These are phyloP conservation scores for Macrochelys suwanniensis DNA, from an alignment of 2,797 vertebrate genomes.

Conservation along the genomic window DNA sequence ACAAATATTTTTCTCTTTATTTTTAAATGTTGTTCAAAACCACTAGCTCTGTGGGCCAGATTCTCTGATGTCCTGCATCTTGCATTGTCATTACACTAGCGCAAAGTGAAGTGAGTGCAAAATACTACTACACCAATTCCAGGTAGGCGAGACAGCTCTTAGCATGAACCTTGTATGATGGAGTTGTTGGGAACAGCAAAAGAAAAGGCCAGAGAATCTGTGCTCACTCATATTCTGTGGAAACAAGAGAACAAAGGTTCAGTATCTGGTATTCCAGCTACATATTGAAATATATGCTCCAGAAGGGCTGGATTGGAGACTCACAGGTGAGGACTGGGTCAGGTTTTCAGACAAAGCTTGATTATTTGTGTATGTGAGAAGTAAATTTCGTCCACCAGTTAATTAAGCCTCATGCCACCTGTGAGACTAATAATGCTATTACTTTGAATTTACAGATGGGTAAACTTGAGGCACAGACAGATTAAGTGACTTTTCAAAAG, in stretches of 20 bases:
- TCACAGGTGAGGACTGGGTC: neutral
- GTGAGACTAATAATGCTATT: neutral
- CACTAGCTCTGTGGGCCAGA: neutral
- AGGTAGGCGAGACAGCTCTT: neutral
- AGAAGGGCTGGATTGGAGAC: neutral
- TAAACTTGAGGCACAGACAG: neutral
- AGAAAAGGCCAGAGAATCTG: neutral
- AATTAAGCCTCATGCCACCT: neutral
- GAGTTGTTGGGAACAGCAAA: neutral
- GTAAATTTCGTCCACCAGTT: neutral
- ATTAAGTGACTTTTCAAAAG: neutral
- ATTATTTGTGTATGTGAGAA: neutral
- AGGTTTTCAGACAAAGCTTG: neutral
- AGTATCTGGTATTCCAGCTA: neutral
- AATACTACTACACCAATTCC: neutral
- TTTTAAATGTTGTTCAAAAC: neutral
- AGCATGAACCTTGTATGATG: neutral
- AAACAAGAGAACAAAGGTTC: neutral
- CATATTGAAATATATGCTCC: conserved; percentile 6
- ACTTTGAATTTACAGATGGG: neutral
- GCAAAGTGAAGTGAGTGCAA: neutral
- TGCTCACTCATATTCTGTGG: neutral
- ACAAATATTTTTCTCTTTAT: neutral
- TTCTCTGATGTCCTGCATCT: neutral
- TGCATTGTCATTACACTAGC: neutral